Evolutionary conservation across 2,113 vertebrate genomes (phyloP).

Genomic region (Anguilla rostrata): DNA sequence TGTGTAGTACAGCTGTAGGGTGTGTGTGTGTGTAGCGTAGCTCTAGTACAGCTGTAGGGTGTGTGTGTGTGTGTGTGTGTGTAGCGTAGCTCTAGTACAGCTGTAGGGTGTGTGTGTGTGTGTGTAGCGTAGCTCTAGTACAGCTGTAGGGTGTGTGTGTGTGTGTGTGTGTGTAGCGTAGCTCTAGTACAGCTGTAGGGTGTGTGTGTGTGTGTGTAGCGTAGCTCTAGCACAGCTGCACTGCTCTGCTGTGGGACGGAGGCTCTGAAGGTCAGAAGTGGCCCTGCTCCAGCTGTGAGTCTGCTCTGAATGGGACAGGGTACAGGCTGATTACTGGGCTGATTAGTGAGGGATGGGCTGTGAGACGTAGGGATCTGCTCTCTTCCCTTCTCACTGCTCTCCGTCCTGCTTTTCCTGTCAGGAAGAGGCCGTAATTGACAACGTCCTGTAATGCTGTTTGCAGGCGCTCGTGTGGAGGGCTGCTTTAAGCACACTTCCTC

Average conservation of each 20-base stretch:
- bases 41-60: too few species aligned
- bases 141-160: too few species aligned
- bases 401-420: not conserved
- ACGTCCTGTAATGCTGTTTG: not conserved
- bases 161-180: too few species aligned
- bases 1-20: too few species aligned
- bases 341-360: not conserved
- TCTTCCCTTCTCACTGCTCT: not conserved
- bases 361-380: not conserved
- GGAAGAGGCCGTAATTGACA: slow-evolving; percentile 1
- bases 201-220: too few species aligned
- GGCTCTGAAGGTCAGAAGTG: not conserved
- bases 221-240: too few species aligned
- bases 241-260: too few species aligned
- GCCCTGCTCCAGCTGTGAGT: too few species aligned
- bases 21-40: too few species aligned
- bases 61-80: not conserved
- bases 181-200: too few species aligned
- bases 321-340: not conserved
- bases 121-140: not conserved
- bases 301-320: not conserved
- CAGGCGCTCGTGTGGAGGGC: not conserved
- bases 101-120: too few species aligned
- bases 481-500: not conserved
- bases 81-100: too few species aligned